phyloP scores from a whole-genome alignment of 2,113 vertebrate genomes.

The Sphyrna mokarran region DNA sequence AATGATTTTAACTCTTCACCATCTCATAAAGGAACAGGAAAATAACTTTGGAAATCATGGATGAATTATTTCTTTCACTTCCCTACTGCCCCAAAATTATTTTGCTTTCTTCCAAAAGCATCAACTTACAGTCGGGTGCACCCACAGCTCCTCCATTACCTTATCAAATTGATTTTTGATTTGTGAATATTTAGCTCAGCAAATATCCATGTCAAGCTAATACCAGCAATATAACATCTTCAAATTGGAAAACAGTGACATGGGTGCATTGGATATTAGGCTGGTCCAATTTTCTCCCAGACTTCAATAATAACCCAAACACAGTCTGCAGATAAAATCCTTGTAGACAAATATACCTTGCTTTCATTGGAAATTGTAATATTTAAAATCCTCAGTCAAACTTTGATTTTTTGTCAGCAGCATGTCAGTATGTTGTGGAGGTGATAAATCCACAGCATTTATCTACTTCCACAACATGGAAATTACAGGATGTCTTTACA shows the following conservation, averaged over 20 bases:
- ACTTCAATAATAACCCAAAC: background rate
- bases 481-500: background rate
- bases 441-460: background rate
- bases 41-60: background rate
- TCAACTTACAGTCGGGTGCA: background rate
- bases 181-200: background rate
- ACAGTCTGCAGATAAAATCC: background rate
- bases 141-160: background rate
- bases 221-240: background rate
- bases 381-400: background rate
- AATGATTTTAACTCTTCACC: constrained; percentile 3
- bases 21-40: background rate
- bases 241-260: background rate
- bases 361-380: background rate
- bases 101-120: background rate
- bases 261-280: background rate
- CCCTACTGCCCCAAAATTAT: background rate
- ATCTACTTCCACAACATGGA: too few species aligned
- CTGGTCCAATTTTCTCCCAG: background rate
- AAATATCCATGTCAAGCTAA: background rate
- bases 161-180: background rate
- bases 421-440: too few species aligned
- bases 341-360: background rate
- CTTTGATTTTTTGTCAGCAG: background rate
- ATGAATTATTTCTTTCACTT: background rate